Evolutionary conservation across 2,888 invertebrate genomes (phyloP).

Genomic region (Agrotis exclamationis): DNA sequence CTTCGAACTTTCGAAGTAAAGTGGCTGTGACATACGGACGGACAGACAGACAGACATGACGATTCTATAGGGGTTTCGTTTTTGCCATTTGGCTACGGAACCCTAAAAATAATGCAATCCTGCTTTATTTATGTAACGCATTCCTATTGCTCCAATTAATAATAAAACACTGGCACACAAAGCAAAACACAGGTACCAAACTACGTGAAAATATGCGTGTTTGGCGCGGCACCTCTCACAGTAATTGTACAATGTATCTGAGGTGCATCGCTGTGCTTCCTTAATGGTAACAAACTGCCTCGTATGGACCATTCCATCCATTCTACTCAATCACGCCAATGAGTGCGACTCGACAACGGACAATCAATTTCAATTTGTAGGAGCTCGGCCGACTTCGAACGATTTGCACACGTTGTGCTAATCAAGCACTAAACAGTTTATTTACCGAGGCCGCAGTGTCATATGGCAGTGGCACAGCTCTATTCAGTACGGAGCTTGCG

Average conservation of each 20-base stretch:
- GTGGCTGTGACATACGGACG: too few species aligned
- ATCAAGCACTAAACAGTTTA: slow-evolving; percentile 88
- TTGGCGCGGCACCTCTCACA: slow-evolving; percentile 42
- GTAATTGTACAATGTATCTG: slow-evolving; percentile 59
- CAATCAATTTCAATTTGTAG: slow-evolving; percentile 87
- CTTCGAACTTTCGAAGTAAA: too few species aligned
- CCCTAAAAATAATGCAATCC: slow-evolving; percentile 8
- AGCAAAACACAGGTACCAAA: slow-evolving; percentile 44
- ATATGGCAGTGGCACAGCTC: slow-evolving; percentile 74
- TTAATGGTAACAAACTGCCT: slow-evolving; percentile 77
- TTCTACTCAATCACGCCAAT: slow-evolving; percentile 87
- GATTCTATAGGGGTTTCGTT: too few species aligned
- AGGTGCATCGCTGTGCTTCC: slow-evolving; percentile 64
- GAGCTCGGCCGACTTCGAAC: slow-evolving; percentile 69
- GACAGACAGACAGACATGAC: too few species aligned
- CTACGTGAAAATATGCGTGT: slow-evolving; percentile 60
- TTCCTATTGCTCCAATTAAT: slow-evolving; percentile 35
- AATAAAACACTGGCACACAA: slow-evolving; percentile 39
- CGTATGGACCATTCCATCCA: slow-evolving; percentile 84
- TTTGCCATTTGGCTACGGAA: too few species aligned
- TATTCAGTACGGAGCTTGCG: slow-evolving; percentile 73
- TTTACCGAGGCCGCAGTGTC: slow-evolving; percentile 81
- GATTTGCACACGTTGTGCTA: slow-evolving; percentile 89
- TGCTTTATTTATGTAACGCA: slow-evolving; percentile 19
- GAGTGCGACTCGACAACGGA: slow-evolving; percentile 76